These are phyloP conservation scores for Hecatera dysodea DNA, from an alignment of 2,888 invertebrate species.

Conservation along the genomic window DNA sequence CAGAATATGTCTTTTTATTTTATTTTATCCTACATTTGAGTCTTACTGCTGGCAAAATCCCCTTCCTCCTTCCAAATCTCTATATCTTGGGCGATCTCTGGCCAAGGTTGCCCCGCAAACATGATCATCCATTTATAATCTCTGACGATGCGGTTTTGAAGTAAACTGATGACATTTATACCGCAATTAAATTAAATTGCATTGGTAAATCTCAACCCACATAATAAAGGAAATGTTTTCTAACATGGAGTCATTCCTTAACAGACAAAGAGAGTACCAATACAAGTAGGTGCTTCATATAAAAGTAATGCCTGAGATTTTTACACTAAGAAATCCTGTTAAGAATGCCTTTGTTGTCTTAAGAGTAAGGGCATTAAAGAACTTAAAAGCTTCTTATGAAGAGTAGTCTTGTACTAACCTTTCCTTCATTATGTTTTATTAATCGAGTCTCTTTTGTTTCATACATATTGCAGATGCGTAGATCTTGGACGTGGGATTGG, in stretches of 20 bases:
- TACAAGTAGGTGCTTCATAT: background rate
- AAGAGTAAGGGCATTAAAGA: slow-evolving; percentile 5
- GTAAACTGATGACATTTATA: too few relatives aligned
- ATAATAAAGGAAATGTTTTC: background rate
- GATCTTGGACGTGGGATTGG: background rate
- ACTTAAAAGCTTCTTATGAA: slow-evolving; percentile 28
- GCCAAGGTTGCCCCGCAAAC: too few relatives aligned
- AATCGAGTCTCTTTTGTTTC: slow-evolving; percentile 8
- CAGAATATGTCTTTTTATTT: too few relatives aligned
- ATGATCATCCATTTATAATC: too few relatives aligned
- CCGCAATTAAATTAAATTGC: background rate
- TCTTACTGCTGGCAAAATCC: too few relatives aligned
- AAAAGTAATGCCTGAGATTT: slow-evolving; percentile 27
- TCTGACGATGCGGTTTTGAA: too few relatives aligned
- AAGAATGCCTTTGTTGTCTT: slow-evolving; percentile 35
- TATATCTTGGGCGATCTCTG: too few relatives aligned
- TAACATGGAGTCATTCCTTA: background rate
- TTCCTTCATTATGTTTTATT: background rate
- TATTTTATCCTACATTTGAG: too few relatives aligned
- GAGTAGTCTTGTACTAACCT: slow-evolving; percentile 1
- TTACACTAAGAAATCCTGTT: slow-evolving; percentile 23
- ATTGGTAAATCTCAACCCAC: background rate
- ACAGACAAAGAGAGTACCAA: background rate
- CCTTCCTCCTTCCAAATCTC: too few relatives aligned
- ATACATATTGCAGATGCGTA: background rate